phyloP scores from a whole-genome alignment of 2,888 invertebrate genomes.

The Agriopis leucophaearia region DNA sequence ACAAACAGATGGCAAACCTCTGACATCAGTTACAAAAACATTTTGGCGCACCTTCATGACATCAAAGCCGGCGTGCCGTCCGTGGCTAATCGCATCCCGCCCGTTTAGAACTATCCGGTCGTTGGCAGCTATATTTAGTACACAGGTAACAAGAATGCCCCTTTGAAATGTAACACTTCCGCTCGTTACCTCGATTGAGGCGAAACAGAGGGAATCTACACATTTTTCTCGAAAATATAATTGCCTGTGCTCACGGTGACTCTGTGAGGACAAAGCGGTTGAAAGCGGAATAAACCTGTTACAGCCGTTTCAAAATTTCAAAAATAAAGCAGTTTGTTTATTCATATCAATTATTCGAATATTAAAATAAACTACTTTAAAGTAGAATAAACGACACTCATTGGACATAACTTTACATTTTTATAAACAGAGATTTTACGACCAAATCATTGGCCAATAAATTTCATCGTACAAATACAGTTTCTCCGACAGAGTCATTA shows the following conservation, averaged over 20 bases:
- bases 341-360: constrained; percentile 14
- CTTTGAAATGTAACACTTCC: constrained; percentile 85
- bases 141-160: constrained; percentile 84
- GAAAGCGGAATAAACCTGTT: background rate
- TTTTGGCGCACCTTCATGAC: constrained; percentile 59
- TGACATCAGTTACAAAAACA: constrained; percentile 47
- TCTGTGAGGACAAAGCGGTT: constrained; percentile 33
- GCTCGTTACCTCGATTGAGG: constrained; percentile 70
- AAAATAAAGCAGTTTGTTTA: constrained; percentile 2
- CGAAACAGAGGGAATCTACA: constrained; percentile 50
- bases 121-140: constrained; percentile 73
- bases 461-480: constrained; percentile 29
- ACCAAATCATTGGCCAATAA: constrained; percentile 36
- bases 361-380: constrained; percentile 23
- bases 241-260: constrained; percentile 8
- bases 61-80: constrained; percentile 68
- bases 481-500: constrained; percentile 35
- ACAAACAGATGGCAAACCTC: constrained; percentile 25
- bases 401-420: constrained; percentile 34
- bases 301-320: background rate
- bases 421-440: constrained; percentile 40
- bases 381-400: constrained; percentile 27
- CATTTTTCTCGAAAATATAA: background rate
- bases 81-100: constrained; percentile 68
- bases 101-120: constrained; percentile 59